Conservation (phyloP, 2,888 invertebrate species). For the Antheraea yamamai region DNA sequence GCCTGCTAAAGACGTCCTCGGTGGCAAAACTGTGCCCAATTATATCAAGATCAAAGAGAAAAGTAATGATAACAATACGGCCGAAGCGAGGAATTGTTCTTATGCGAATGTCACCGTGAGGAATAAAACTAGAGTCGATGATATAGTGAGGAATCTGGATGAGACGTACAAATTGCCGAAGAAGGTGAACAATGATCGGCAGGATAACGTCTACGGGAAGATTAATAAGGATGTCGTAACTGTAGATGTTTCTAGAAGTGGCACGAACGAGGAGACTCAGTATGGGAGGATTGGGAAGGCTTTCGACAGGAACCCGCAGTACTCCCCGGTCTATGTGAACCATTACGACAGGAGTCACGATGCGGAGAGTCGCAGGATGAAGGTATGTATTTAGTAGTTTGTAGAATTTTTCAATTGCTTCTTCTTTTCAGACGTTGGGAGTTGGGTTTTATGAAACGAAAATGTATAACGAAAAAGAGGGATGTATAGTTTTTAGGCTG, state of each 20-base stretch:
- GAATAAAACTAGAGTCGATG: slow-evolving; percentile 73
- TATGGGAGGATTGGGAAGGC: slow-evolving; percentile 42
- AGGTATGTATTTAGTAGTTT: slow-evolving; percentile 45
- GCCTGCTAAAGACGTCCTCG: slow-evolving; percentile 91
- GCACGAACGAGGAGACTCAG: slow-evolving; percentile 31
- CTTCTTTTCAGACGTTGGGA: no score
- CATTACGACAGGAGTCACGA: slow-evolving; percentile 71
- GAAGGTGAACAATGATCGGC: slow-evolving; percentile 70
- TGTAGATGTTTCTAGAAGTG: slow-evolving; percentile 38
- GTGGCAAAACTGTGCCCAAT: slow-evolving; percentile 83
- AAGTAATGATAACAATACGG: slow-evolving; percentile 58
- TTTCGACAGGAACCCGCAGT: slow-evolving; percentile 69
- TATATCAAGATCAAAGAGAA: slow-evolving; percentile 77
- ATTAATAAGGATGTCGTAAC: slow-evolving; percentile 45
- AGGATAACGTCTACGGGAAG: slow-evolving; percentile 71
- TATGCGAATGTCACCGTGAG: slow-evolving; percentile 71
- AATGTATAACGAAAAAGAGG: no score
- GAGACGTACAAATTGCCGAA: slow-evolving; percentile 66
- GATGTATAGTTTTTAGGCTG: no score
- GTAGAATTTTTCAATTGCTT: no score
- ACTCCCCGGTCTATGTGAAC: slow-evolving; percentile 68
- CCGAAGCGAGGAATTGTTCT: slow-evolving; percentile 65
- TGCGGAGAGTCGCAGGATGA: slow-evolving; percentile 64
- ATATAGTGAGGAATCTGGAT: slow-evolving; percentile 76
- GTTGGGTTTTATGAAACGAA: background rate